Base-by-base conservation (phyloP, 2,888 invertebrate genomes). In the Hybos culiciformis region DNA sequence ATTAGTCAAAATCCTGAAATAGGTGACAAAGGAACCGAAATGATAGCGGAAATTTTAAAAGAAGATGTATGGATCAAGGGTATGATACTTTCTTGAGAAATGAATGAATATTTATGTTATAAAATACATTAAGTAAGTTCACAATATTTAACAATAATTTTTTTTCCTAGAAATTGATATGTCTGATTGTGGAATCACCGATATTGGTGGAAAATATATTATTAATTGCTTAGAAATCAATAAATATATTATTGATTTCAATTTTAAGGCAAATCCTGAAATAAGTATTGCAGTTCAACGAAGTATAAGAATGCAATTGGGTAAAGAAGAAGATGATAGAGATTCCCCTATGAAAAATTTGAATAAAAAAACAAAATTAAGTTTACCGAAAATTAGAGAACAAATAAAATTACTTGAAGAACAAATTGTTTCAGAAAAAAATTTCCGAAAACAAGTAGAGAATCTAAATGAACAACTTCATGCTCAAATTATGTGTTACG, bases 41-140 rank as follows among this genome's bases (percentile, higher is more conserved):
- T 69, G 17, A 72, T 86, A 26, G 62, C 81, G 1, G 78, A 82
- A 29, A 77, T 79, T 15, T 67, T 85, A 5, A 72, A 77, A 39
- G 86, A 86, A 56, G 85, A 84, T 58, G 70, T 83, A 39, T 86
- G 85, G 85, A 73, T 86, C 18, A 83, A 82, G 67, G 71, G 77
- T 76, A 47, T 44, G 20, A 39, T 12, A 26, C 17, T 18, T 33
- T 15, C 9, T 33, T 33, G 9, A 33, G 11, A n/a, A 14, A 7
- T 33, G 3, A 17, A 15, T 5, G 18, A 5, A 33, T 33, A 12
- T 5, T 31, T 31, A 11, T 7, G 5, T 12, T 31, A 12, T 7
- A 31, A n/a, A 8, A 7, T 4, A 32, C 17, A 23, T 17, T 32
- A 20, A n/a, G 12, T 8, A 36, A 32, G 8, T 6, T 11, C 15